These are phyloP conservation scores for Scophthalmus maximus DNA, from an alignment of 2,113 vertebrate genomes.

Conservation along the genomic window DNA sequence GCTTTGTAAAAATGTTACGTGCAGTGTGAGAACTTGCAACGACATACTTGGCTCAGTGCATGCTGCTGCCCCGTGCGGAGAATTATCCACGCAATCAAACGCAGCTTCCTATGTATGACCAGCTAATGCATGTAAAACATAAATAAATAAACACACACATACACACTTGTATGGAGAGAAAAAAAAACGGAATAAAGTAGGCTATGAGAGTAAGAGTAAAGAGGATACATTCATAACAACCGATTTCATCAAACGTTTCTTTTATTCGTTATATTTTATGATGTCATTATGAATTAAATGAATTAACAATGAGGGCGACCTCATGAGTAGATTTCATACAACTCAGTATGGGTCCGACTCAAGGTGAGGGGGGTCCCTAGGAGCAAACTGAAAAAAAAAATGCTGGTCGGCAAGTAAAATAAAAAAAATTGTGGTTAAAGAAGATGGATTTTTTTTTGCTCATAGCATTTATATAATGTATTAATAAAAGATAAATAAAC, in stretches of 20 bases:
- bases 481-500: not conserved
- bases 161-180: slow-evolving; percentile 1
- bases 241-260: not conserved
- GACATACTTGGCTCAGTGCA: slow-evolving; percentile 28
- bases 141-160: too few species aligned
- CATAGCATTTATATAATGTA: not conserved
- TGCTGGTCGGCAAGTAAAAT: too few species aligned
- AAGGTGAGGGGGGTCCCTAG: not conserved
- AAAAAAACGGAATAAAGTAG: too few species aligned
- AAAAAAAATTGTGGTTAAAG: not conserved
- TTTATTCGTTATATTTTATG: not conserved
- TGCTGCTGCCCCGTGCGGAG: slow-evolving; percentile 71
- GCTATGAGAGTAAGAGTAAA: too few species aligned
- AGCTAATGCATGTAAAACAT: slow-evolving; percentile 31
- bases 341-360: not conserved
- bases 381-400: not conserved
- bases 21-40: not conserved
- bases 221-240: too few species aligned
- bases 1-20: slow-evolving; percentile 25
- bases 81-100: slow-evolving; percentile 54
- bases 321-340: not conserved
- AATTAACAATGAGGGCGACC: not conserved
- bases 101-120: slow-evolving; percentile 27
- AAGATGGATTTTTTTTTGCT: not conserved
- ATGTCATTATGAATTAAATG: not conserved